phyloP scores from a whole-genome alignment of 2,888 invertebrate genomes.

The Lysandra coridon region DNA sequence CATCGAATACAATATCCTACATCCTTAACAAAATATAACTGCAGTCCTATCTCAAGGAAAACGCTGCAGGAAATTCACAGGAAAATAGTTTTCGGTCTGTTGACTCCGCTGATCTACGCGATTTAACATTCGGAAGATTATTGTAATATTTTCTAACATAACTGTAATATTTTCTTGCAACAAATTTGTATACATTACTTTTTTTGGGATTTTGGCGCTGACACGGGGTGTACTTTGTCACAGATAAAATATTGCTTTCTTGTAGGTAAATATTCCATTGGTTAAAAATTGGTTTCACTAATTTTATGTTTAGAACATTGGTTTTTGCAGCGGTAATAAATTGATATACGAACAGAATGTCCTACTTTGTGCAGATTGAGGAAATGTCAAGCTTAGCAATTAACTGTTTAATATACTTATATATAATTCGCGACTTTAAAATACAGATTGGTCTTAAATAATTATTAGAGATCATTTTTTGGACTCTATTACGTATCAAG shows the following conservation, averaged over 20 bases:
- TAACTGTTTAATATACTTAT: neutral
- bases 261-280: neutral
- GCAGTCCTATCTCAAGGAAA: conserved; percentile 7
- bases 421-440: neutral
- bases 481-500: neutral
- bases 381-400: neutral
- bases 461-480: neutral
- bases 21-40: neutral
- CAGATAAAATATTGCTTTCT: neutral
- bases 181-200: too few relatives aligned
- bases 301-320: neutral
- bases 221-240: too few relatives aligned
- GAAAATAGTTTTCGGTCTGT: conserved; percentile 17
- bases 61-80: neutral
- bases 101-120: neutral
- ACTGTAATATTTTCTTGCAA: neutral
- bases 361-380: neutral
- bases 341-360: neutral
- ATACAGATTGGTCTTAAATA: neutral
- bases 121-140: neutral
- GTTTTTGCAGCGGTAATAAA: neutral
- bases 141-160: neutral
- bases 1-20: neutral
- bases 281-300: neutral
- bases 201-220: too few relatives aligned